These are phyloP conservation scores for Hassar affinis DNA, from an alignment of 2,113 vertebrate species.

Conservation along the genomic window DNA sequence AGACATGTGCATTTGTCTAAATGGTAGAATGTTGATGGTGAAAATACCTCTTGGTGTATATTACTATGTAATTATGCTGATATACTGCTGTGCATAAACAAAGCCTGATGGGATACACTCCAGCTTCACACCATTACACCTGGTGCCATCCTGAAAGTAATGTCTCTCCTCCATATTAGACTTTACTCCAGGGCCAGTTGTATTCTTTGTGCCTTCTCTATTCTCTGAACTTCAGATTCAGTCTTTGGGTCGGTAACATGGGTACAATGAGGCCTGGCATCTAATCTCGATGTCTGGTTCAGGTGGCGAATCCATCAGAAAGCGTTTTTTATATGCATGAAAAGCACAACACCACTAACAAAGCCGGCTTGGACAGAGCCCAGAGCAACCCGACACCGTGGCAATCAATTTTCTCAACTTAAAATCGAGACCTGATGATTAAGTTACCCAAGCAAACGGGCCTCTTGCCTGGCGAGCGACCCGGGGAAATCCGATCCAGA, in stretches of 20 bases:
- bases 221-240: background rate
- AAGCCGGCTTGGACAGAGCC: conserved; percentile 65
- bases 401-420: conserved; percentile 79
- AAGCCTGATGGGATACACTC: background rate
- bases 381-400: conserved; percentile 71
- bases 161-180: background rate
- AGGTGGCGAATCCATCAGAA: conserved; percentile 66
- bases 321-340: conserved; percentile 72
- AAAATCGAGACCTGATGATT: conserved; percentile 75
- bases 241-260: background rate
- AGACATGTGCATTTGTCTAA: too few relatives aligned
- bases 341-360: conserved; percentile 66
- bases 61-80: background rate
- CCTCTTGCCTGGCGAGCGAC: conserved; percentile 61
- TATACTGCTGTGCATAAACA: too few relatives aligned
- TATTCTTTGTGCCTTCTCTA: background rate
- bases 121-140: background rate
- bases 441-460: conserved; percentile 75
- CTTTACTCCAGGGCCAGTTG: background rate
- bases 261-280: conserved; percentile 56
- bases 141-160: background rate
- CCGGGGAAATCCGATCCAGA: conserved; percentile 66
- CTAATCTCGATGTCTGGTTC: conserved; percentile 61
- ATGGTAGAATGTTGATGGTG: background rate
- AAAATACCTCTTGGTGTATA: too few relatives aligned